These are phyloP conservation scores for Metellina segmentata DNA, from an alignment of 2,888 invertebrate genomes.

Conservation along the genomic window DNA sequence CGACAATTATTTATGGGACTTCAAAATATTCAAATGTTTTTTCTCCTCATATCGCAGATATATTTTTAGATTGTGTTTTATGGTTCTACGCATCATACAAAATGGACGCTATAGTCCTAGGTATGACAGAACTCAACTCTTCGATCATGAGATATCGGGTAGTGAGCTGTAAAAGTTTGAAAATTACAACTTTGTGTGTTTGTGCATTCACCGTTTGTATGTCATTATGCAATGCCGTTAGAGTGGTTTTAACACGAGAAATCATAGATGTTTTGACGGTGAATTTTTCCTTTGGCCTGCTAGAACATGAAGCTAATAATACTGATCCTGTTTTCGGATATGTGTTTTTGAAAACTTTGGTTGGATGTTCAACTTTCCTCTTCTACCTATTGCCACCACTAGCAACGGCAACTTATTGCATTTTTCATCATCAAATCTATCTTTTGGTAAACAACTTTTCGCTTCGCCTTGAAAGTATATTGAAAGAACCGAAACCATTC, in stretches of 20 bases:
- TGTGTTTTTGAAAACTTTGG: background rate
- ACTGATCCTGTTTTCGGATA: background rate
- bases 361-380: too few species aligned
- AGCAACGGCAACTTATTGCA: background rate
- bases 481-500: background rate
- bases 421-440: background rate
- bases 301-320: background rate
- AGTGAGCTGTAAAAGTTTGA: background rate
- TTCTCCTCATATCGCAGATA: constrained; percentile 6
- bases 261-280: background rate
- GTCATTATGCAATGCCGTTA: background rate
- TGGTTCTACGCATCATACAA: background rate
- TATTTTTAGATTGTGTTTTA: constrained; percentile 8
- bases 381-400: background rate
- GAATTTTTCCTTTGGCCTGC: background rate
- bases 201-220: background rate
- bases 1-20: background rate
- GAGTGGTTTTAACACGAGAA: background rate
- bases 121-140: background rate
- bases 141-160: too few species aligned
- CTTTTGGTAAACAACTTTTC: background rate
- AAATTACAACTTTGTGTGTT: background rate
- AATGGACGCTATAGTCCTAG: background rate
- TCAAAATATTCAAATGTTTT: background rate
- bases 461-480: background rate